phyloP scores from a whole-genome alignment of 2,888 invertebrate species.

The Geotrupes spiniger region DNA sequence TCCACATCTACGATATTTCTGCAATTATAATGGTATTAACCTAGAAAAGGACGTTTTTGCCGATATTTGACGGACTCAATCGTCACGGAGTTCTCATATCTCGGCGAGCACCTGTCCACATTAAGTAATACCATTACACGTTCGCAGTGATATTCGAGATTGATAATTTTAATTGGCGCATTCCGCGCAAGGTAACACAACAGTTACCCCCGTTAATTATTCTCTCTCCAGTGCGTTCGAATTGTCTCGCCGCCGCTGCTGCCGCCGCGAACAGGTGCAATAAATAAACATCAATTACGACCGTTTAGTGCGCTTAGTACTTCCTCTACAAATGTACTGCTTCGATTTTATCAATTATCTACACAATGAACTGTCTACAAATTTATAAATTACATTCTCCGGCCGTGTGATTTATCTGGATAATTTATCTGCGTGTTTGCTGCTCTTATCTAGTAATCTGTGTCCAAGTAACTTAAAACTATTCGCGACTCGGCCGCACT shows the following conservation, averaged over 20 bases:
- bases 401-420: conserved; percentile 14
- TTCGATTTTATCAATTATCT: conserved; percentile 22
- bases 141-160: conserved; percentile 9
- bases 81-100: background rate
- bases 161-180: conserved; percentile 20
- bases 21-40: conserved; percentile 16
- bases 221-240: background rate
- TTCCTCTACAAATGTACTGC: conserved; percentile 19
- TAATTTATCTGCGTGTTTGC: conserved; percentile 21
- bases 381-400: conserved; percentile 22
- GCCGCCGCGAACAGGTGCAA: conserved; percentile 15
- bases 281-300: conserved; percentile 20
- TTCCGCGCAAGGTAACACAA: conserved; percentile 18
- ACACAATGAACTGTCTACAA: conserved; percentile 22
- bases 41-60: conserved; percentile 8
- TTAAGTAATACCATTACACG: conserved; percentile 14
- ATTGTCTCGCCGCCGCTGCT: background rate
- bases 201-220: conserved; percentile 17
- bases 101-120: conserved; percentile 4
- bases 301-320: conserved; percentile 18
- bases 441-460: conserved; percentile 1
- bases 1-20: conserved; percentile 5
- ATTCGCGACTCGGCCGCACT: background rate
- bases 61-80: conserved; percentile 13
- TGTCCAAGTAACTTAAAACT: background rate